Base-by-base conservation (phyloP, 1,140 invertebrate genomes). In the Lordiphosa stackelbergi region DNA sequence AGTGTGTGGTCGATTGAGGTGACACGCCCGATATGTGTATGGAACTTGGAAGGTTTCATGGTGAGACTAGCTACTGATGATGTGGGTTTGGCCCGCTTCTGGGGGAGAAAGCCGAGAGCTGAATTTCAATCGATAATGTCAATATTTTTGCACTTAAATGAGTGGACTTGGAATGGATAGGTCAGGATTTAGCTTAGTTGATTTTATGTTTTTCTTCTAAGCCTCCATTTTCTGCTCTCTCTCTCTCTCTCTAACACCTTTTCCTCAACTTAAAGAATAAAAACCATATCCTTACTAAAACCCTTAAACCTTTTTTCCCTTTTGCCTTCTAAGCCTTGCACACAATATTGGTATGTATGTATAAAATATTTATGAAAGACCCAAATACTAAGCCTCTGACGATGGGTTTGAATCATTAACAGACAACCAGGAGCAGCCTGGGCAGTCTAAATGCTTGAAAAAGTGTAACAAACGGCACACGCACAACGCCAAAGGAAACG, bases 391-490 rank as follows among this genome's bases (percentile, higher is more conserved):
- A 69, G 53, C 55, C 53, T 8, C 12, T 13, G 51, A 16, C 28
- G 77, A 78, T 62, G 75, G 77, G 77, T 66, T 81, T 81, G 77
- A 73, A 81, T 71, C 77, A 81, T 81, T 81, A 81, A 81, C 68
- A 48, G 55, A 64, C 40, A 64, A 64, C 60, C 56, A 51, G 73
- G 58, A 79, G 40, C 60, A 57, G 41, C 62, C 68, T 58, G 63
- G 49, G 66, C 72, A 79, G 70, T 37, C 58, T 72, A 78, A 75
- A 69, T 57, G 71, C 53, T 68, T 41, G 16, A 66, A 66, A 72
- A 81, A 77, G 77, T 81, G 77, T 81, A 81, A 69, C 77, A 81
- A 81, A 45, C 77, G 72, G 77, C 77, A 83, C 78, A 83, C 78
- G 75, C 49, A 66, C 59, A 40, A 46, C 41, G 56, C 57, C 63